Evolutionary conservation across 2,113 vertebrate species (phyloP), one percentile per base, ranked within the genome.

Genomic region (Oceanites oceanicus): DNA sequence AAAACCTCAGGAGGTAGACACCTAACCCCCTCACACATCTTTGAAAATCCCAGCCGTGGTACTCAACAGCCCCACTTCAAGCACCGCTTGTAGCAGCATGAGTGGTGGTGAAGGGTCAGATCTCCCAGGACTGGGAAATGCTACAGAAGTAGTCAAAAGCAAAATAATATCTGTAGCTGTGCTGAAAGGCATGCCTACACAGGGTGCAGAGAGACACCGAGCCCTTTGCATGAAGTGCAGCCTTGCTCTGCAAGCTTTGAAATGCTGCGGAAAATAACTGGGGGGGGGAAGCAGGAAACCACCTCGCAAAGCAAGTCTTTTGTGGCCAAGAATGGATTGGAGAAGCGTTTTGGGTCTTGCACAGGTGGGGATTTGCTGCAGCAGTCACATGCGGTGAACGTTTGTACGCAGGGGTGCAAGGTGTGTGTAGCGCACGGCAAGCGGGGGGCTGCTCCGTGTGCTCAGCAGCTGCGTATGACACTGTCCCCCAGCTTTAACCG

Each of bases 361-460:
- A 8, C 38, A 76, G 36, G 40, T 82, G n/a, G 45, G 9, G 58
- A 18, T 87, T 74, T 78, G 42, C 68, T 84, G 79, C 2, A 2
- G n/a, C 32, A 68, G 52, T 18, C 42, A 81, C 30, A 23, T 22
- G 30, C 5, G 1, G 36, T 65, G 56, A 40, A 8, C 0, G 2
- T 36, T 61, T 61, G 56, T 58, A 32, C 53, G 71, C 29, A 9
- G 26, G 27, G 44, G 34, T 63, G 49, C 36, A 25, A 91, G 15
- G 15, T 68, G 34, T 6, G 9, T 7, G 17, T 15, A 32, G 29
- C 4, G 12, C 15, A 26, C 22, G 45, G 73, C 27, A 47, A 81
- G 27, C 0, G 0, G 5, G 15, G 32, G 11, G 9, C 34, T 83
- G 52, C 36, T 88, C 52, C 1, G 0, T 22, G 55, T 22, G 21